These are phyloP conservation scores for Formicarius rufipectus DNA, from an alignment of 2,113 vertebrate genomes.

Conservation along the genomic window DNA sequence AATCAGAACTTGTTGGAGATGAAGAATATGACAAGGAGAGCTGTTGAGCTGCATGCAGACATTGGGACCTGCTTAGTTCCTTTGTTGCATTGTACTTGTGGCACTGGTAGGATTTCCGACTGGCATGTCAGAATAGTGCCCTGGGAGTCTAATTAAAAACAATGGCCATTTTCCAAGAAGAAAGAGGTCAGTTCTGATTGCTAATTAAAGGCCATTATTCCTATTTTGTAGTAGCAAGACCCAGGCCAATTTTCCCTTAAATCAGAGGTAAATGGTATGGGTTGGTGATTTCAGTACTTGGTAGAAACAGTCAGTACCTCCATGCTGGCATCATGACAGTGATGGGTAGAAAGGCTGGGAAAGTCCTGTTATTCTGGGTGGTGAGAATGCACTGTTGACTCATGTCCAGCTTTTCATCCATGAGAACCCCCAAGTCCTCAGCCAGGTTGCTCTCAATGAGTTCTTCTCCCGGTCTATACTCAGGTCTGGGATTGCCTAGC, in stretches of 20 bases:
- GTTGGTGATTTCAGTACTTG: neutral
- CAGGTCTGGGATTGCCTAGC: neutral
- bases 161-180: neutral
- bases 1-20: constrained; percentile 20
- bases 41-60: constrained; percentile 1
- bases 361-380: neutral
- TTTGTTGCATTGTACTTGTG: neutral
- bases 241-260: neutral
- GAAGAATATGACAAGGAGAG: constrained; percentile 28
- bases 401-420: neutral
- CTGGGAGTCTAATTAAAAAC: constrained; percentile 11
- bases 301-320: neutral
- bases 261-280: neutral
- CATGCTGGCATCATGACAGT: neutral
- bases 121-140: neutral
- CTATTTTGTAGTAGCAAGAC: neutral
- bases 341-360: neutral
- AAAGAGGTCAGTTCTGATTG: neutral
- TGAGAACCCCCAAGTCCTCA: neutral
- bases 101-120: neutral
- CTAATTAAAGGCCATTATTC: constrained; percentile 4
- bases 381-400: neutral
- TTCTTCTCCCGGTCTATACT: neutral
- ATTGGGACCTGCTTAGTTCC: neutral
- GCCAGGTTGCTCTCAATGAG: too few relatives aligned